Base-by-base conservation (phyloP, 2,797 vertebrate genomes). In the Trachops cirrhosus region DNA sequence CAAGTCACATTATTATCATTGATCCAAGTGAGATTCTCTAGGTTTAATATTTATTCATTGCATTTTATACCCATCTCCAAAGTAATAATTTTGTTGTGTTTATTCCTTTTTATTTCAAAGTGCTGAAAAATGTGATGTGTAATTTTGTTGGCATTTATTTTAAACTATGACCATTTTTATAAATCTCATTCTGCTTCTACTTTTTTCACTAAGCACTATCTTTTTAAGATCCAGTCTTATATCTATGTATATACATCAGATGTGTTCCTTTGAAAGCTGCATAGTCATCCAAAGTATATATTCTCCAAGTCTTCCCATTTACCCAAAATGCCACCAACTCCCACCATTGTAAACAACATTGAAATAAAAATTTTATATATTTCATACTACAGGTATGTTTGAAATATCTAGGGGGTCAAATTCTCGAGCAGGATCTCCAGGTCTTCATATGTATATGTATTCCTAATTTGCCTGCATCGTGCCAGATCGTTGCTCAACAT, bases 111-210 rank as follows among this genome's bases (percentile, higher is more conserved):
- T 70, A 39, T 70, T 68, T 34, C 74, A 74, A 95, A 74, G 14
- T 71, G 32, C 18, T 93, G 54, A 50, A n/a, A 90, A 94, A 86
- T 70, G 34, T 39, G 85, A 87, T 94, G 57, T 37, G 6, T 70
- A 18, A 37, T 68, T 79, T 78, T 86, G n/a, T 86, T 71, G 37
- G 48, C 21, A 84, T 88, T 93, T 78, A 70, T 82, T 94, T 89
- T 86, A 82, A 77, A 70, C 54, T 29, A 73, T 57, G 10, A 86
- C 88, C 68, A 90, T 70, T 22, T 6, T 88, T 50, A 41, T 5
- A 82, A 21, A 87, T 48, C 12, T 95, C 74, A 73, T 59, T 89
- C 9, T 39, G 34, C 64, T 54, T 89, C 67, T 93, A 39, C 16
- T 50, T 75, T 88, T 89, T 89, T 90, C 14, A 41, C 26, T 52